Percentiles rank a stretch among this genome's conserved stretches.
phyloP scores from a whole-genome alignment of 92 coral and sea anemone genomes.

The Palythoa caribaeorum region DNA sequence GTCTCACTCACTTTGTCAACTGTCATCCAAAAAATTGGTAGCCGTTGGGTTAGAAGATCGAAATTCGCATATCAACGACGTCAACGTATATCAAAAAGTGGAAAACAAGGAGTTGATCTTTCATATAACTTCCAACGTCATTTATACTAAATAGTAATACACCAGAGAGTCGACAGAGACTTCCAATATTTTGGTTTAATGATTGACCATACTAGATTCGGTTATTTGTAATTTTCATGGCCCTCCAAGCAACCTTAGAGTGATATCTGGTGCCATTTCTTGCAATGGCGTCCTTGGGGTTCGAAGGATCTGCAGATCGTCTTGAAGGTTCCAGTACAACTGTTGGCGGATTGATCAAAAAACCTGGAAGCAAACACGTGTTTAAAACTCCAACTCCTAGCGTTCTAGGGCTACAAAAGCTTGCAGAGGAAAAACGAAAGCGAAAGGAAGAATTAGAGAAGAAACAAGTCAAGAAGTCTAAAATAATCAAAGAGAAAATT shows the following conservation, averaged over 20 bases:
- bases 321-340: constrained; percentile 84
- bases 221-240: neutral
- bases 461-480: constrained; percentile 69
- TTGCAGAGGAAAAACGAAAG: constrained; percentile 93
- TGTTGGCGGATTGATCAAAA: constrained; percentile 80
- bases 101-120: neutral
- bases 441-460: constrained; percentile 63
- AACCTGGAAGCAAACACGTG: constrained; percentile 69
- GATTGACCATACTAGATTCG: neutral
- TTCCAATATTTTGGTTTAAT: no score
- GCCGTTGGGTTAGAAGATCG: neutral
- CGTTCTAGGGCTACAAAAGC: constrained; percentile 85
- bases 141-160: neutral
- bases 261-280: neutral
- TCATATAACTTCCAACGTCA: neutral
- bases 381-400: constrained; percentile 74
- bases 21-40: neutral
- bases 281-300: constrained; percentile 48
- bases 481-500: constrained; percentile 41
- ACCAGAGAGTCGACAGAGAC: neutral
- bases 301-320: constrained; percentile 72
- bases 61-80: no score
- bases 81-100: neutral
- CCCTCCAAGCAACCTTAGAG: neutral
- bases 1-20: neutral